These are phyloP conservation scores for Nasalis larvatus DNA, from an alignment of 2,113 vertebrate species.

Conservation along the genomic window DNA sequence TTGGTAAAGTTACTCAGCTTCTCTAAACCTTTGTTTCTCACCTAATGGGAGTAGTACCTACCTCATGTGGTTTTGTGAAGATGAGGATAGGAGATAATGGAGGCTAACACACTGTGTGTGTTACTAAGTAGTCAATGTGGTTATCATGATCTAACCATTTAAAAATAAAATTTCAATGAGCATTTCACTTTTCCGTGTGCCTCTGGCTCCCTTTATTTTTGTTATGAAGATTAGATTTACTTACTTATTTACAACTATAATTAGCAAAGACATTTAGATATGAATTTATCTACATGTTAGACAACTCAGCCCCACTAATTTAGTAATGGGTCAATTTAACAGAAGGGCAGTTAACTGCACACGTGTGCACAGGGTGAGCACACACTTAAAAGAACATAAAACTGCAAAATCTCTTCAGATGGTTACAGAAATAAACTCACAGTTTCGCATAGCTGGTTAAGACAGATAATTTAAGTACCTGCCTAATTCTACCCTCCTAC, in stretches of 20 bases:
- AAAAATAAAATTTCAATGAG: neutral
- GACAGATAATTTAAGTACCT: neutral
- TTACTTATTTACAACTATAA: constrained; percentile 21
- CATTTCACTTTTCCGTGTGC: neutral
- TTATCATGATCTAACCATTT: neutral
- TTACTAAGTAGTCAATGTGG: neutral
- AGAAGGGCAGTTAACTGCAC: neutral
- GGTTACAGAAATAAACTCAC: neutral
- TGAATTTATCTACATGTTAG: neutral
- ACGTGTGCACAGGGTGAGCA: neutral
- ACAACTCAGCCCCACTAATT: neutral
- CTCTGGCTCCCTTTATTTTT: neutral
- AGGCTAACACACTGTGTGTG: neutral
- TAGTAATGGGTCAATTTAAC: neutral
- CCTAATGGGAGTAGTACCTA: neutral
- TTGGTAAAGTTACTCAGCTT: neutral
- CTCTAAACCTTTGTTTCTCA: neutral
- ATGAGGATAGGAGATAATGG: neutral
- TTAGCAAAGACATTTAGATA: constrained; percentile 8
- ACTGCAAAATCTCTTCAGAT: constrained; percentile 21
- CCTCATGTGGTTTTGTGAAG: neutral
- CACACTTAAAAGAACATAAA: constrained; percentile 3
- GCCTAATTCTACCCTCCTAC: neutral
- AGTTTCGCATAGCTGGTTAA: neutral
- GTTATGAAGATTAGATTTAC: constrained; percentile 23